Percentiles rank a stretch among this genome's conserved stretches.
phyloP scores from a whole-genome alignment of 2,888 invertebrate genomes.

The Coelopa pilipes region DNA sequence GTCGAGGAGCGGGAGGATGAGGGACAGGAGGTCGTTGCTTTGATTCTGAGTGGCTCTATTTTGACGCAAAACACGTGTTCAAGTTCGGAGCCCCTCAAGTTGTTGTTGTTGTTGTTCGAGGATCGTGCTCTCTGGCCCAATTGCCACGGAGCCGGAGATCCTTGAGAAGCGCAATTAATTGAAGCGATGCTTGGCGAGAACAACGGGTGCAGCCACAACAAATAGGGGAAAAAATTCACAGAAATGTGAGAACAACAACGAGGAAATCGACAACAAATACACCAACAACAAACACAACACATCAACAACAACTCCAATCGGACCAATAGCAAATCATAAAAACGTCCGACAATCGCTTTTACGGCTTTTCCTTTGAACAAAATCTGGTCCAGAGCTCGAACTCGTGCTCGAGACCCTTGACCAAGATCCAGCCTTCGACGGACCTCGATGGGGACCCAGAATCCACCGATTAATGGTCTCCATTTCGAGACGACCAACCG shows the following conservation, averaged over 20 bases:
- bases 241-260: too few relatives aligned
- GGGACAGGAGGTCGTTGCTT: not conserved
- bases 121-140: not conserved
- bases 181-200: too few relatives aligned
- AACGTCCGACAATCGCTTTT: too few relatives aligned
- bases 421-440: not conserved
- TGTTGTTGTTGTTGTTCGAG: not conserved
- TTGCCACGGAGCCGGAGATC: not conserved
- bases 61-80: slow-evolving; percentile 28
- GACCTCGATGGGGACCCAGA: not conserved
- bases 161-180: not conserved
- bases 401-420: not conserved
- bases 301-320: too few relatives aligned
- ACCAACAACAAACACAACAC: too few relatives aligned
- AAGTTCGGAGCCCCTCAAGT: not conserved
- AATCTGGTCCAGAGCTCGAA: too few relatives aligned
- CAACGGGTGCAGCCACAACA: too few relatives aligned
- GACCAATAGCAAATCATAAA: too few relatives aligned
- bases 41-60: slow-evolving; percentile 22
- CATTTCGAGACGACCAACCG: not conserved
- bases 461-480: not conserved
- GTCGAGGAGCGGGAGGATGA: too few relatives aligned
- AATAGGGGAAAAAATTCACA: too few relatives aligned
- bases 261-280: too few relatives aligned
- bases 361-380: too few relatives aligned